Evolutionary conservation across 2,888 invertebrate species (phyloP), one percentile per base, ranked within the genome.

Genomic region (Ornithoptera alexandrae): DNA sequence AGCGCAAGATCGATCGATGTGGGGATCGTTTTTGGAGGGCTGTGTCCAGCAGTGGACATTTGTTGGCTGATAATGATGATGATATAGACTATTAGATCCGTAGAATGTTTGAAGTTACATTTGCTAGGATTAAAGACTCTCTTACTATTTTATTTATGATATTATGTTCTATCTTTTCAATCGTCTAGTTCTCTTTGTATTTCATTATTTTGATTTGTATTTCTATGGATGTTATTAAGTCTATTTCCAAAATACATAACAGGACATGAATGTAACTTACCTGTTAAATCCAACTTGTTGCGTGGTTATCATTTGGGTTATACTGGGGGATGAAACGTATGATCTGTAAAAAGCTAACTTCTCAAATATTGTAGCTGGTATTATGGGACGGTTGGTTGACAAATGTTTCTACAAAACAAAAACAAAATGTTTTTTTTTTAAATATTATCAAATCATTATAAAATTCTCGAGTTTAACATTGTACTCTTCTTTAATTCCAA

Each of bases 261-360:
- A 22, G 22, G 6, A 59, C 3, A 61, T 8, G 2, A n/a, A 2
- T 5, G 6, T 46, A 50, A 15, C 24, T 61, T 57, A 76, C 76
- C 70, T 74, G 68, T 72, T 74, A 57, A 76, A 74, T 53, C 69
- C 58, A 15, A 71, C 71, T 42, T 75, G 73, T 36, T 75, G 73
- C 70, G 72, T 73, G 17, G 73, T 72, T n/a, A 75, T 56, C 12
- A 78, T 67, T 58, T 77, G 74, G n/a, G 72, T 72, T 71, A 76
- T 77, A 57, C 71, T 72, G 8, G 70, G 67, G 1, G 73, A 71
- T 0, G 76, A 74, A 0, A 73, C 71, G 24, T 73, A 76, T 2
- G 73, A 67, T 18, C 77, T 71, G 36, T 74, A 76, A 69, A 62
- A 78, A 0, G 76, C 62, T 6, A 78, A 42, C 42, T 71, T 73